Conservation (phyloP, 2,888 invertebrate species). For the Cybosia mesomella region DNA sequence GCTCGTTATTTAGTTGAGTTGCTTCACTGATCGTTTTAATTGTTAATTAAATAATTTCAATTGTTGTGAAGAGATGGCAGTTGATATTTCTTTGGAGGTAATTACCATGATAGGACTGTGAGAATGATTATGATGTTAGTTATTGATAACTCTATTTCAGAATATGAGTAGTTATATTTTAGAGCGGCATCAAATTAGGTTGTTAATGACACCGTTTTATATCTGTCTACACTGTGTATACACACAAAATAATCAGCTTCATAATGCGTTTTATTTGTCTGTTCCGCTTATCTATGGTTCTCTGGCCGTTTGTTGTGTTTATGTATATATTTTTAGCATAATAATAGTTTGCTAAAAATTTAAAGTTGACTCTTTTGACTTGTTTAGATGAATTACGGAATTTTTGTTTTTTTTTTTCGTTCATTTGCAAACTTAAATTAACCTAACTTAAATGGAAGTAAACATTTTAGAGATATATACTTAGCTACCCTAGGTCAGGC, state of each 20-base stretch:
- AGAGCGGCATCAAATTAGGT: not conserved
- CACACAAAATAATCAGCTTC: no score
- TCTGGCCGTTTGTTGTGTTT: no score
- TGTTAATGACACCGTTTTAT: not conserved
- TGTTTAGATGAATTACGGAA: not conserved
- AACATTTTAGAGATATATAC: no score
- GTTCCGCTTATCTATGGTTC: no score
- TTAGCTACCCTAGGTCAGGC: no score
- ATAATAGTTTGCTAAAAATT: not conserved
- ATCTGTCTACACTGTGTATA: no score
- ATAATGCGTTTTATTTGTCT: not conserved
- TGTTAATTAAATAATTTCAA: not conserved
- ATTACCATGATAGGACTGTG: not conserved
- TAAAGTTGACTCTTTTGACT: not conserved
- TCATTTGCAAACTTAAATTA: no score
- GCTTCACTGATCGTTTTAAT: not conserved
- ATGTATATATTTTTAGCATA: no score
- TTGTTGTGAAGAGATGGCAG: not conserved
- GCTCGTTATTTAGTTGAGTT: not conserved
- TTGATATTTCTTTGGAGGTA: not conserved
- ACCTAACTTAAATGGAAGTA: no score
- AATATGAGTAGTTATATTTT: not conserved
- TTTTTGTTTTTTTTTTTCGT: not conserved
- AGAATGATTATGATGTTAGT: conserved; percentile 1
- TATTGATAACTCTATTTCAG: conserved; percentile 1